Evolutionary conservation across 2,113 vertebrate genomes (phyloP).

Genomic region (Orycteropus afer): DNA sequence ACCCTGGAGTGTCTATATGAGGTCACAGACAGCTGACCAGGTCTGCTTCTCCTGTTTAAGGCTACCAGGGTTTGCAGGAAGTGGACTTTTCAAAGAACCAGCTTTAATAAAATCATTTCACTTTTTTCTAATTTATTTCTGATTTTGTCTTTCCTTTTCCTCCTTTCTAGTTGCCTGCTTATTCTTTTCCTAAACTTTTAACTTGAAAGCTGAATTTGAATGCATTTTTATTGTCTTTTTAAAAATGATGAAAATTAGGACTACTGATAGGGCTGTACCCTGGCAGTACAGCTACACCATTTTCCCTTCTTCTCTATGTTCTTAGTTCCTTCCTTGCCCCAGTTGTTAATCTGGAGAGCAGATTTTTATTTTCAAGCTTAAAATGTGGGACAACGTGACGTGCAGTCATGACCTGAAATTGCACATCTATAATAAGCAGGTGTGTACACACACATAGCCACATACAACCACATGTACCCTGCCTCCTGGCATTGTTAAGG

Average conservation of each 20-base stretch:
- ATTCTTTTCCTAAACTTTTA: neutral
- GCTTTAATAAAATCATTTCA: neutral
- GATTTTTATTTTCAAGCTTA: neutral
- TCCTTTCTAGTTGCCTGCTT: neutral
- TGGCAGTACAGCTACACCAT: neutral
- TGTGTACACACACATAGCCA: neutral
- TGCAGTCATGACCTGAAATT: neutral
- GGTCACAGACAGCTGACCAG: neutral
- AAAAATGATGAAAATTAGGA: neutral
- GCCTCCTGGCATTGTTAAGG: neutral
- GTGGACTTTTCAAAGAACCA: neutral
- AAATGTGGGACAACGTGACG: neutral
- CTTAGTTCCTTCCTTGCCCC: neutral
- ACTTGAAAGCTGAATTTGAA: neutral
- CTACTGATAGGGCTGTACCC: neutral
- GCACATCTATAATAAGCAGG: neutral
- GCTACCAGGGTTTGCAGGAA: neutral
- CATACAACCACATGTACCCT: neutral
- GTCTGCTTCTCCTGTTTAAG: neutral
- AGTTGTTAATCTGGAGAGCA: neutral
- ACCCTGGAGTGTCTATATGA: neutral
- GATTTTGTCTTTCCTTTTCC: neutral
- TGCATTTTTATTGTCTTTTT: neutral
- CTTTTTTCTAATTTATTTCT: neutral
- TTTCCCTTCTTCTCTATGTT: neutral